Evolutionary conservation across 1,140 invertebrate species (phyloP).

Genomic region (Zaprionus nigranus): DNA sequence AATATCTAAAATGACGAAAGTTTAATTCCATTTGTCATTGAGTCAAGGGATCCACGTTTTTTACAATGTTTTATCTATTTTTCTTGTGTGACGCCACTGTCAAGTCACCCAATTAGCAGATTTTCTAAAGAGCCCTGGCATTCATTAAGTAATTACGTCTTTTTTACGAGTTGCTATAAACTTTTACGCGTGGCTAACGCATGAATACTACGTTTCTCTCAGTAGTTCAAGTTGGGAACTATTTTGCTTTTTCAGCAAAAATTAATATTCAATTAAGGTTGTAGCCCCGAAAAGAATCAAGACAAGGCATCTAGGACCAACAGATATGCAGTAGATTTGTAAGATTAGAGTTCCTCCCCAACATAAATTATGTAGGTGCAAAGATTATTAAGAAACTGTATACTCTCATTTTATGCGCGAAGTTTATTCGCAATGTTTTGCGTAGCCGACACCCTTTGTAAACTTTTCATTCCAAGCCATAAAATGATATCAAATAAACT

Average conservation of each 20-base stretch:
- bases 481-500: constrained; percentile 4
- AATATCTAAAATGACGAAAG: neutral
- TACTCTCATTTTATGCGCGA: too few relatives aligned
- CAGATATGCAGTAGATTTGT: neutral
- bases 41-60: constrained; percentile 23
- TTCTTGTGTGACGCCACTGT: neutral
- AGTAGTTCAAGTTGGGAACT: neutral
- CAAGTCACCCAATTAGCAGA: constrained; percentile 11
- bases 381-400: constrained; percentile 44
- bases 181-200: neutral
- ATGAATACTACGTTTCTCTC: neutral
- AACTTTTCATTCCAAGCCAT: constrained; percentile 1
- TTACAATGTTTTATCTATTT: constrained; percentile 8
- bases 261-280: neutral
- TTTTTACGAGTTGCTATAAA: neutral
- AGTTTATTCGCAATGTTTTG: too few relatives aligned
- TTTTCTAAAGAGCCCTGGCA: constrained; percentile 4
- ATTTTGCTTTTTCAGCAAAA: neutral
- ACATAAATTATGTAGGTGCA: constrained; percentile 26
- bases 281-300: neutral
- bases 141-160: constrained; percentile 7
- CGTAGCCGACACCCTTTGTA: too few relatives aligned
- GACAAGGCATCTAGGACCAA: neutral
- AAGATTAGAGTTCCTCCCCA: neutral
- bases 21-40: constrained; percentile 34